Evolutionary conservation across 1,140 invertebrate genomes (phyloP), one percentile per base, ranked within the genome.

Genomic region (Pseudomyrmex concolor): DNA sequence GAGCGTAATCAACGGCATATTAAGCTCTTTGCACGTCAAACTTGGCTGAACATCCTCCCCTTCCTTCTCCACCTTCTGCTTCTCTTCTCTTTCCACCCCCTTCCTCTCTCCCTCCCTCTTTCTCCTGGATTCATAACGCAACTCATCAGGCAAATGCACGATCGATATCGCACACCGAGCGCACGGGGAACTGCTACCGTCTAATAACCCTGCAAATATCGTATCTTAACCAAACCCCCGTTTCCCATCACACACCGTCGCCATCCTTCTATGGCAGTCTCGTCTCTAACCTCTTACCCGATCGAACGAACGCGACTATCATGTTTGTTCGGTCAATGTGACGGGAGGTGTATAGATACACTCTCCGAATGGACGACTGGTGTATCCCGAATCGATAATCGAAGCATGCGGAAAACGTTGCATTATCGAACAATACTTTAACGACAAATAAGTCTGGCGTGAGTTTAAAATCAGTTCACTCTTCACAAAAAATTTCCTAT

Each of bases 61-160:
- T 22, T 45, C n/a, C 34, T 34, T 34, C 34, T 34, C 34, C 34
- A 34, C 34, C 34, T 34, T 34, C 34, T 34, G 5, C 34, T 34
- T 34, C 34, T 34, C 34, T 34, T 0, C 34, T 34, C 34, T 19
- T 57, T 48, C 54, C 19, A n/a, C 43, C 48, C 59, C 15, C 50
- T 43, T 0, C 15, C 62, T 76, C 43, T 45, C 50, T 50, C 68
- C 19, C 15, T 45, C 12, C 55, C 64, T 10, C 68, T 68, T 67
- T 74, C 76, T 67, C 77, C 80, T 64, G 73, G 83, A 85, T 91
- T 91, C 88, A 90, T 92, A 92, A 91, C 90, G 89, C 89, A 89
- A 90, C 89, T 92, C 91, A 92, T 92, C 90, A 89, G 84, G 90
- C 86, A 91, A 92, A 91, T 91, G 90, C 80, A 84, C 85, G 88